Conservation (phyloP, 2,888 invertebrate species). For the Flexamia atlantica region DNA sequence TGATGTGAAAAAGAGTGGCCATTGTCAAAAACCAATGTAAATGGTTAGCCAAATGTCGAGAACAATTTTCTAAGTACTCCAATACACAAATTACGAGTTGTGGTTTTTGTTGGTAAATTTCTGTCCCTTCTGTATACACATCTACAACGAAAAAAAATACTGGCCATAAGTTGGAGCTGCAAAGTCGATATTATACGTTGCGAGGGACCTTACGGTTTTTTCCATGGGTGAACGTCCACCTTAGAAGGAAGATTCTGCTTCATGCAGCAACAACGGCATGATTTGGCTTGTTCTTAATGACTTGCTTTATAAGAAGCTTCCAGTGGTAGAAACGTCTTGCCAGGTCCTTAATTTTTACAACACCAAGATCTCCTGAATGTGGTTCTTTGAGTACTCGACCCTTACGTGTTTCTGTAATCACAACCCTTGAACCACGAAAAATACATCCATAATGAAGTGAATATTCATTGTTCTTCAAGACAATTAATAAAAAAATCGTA, state of each 20-base stretch:
- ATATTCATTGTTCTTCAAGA: not conserved
- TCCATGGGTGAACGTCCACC: slow-evolving; percentile 67
- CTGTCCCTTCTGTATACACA: slow-evolving; percentile 64
- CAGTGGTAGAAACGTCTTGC: not conserved
- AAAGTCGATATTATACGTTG: slow-evolving; percentile 64
- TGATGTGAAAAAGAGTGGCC: not conserved
- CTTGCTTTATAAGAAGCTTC: no score
- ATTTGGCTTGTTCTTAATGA: slow-evolving; percentile 65
- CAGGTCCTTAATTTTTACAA: slow-evolving; percentile 2
- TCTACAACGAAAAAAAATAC: slow-evolving; percentile 60
- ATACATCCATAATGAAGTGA: not conserved
- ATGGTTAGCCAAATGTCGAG: slow-evolving; percentile 1
- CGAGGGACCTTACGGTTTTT: slow-evolving; percentile 69
- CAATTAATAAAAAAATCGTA: not conserved
- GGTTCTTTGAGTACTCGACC: not conserved
- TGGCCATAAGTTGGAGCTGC: slow-evolving; percentile 39
- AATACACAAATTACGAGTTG: not conserved
- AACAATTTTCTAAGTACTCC: not conserved
- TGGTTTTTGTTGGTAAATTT: slow-evolving; percentile 14
- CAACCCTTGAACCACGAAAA: slow-evolving; percentile 44
- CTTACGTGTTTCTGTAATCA: not conserved
- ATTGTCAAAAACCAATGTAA: slow-evolving; percentile 12
- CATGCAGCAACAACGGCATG: slow-evolving; percentile 68
- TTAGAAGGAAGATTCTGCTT: slow-evolving; percentile 67
- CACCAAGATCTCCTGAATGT: not conserved